Conservation (phyloP, 2,888 invertebrate species). For the Phania funesta region DNA sequence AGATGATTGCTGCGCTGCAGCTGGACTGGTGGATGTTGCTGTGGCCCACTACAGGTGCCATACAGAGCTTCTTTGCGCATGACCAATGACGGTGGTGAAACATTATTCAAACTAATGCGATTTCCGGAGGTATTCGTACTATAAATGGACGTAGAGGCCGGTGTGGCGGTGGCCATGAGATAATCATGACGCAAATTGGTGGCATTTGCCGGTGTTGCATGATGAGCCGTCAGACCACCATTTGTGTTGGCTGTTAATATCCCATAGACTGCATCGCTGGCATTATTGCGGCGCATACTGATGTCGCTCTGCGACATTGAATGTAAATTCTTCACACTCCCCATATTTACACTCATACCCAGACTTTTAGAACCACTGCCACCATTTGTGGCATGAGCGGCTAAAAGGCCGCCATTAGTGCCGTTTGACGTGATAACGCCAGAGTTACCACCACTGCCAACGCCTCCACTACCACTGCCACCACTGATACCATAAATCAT, state of each 20-base stretch:
- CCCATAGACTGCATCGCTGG: conserved; percentile 66
- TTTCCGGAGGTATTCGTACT: conserved; percentile 72
- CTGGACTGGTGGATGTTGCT: conserved; percentile 75
- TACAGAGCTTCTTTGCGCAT: conserved; percentile 76
- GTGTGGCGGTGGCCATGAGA: conserved; percentile 75
- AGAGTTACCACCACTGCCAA: conserved; percentile 69
- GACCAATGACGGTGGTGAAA: conserved; percentile 77
- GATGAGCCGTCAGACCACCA: conserved; percentile 75
- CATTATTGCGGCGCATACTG: conserved; percentile 73
- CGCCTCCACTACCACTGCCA: conserved; percentile 67
- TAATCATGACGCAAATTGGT: conserved; percentile 77
- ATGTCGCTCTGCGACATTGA: conserved; percentile 79
- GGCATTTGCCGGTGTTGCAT: conserved; percentile 77
- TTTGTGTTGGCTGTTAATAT: conserved; percentile 70
- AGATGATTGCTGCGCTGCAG: conserved; percentile 75
- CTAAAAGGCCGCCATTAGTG: conserved; percentile 69
- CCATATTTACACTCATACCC: conserved; percentile 73
- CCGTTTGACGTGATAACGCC: conserved; percentile 69
- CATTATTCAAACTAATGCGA: conserved; percentile 75
- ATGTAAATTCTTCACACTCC: conserved; percentile 77
- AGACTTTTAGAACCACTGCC: conserved; percentile 69
- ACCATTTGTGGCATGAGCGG: conserved; percentile 71
- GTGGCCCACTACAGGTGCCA: conserved; percentile 70
- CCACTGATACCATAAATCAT: conserved; percentile 75
- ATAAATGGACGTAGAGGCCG: conserved; percentile 73